Percentiles rank a stretch among this genome's conserved stretches.
These are phyloP conservation scores for Parasteatoda lunata DNA, from an alignment of 2,888 invertebrate species.

Conservation along the genomic window DNA sequence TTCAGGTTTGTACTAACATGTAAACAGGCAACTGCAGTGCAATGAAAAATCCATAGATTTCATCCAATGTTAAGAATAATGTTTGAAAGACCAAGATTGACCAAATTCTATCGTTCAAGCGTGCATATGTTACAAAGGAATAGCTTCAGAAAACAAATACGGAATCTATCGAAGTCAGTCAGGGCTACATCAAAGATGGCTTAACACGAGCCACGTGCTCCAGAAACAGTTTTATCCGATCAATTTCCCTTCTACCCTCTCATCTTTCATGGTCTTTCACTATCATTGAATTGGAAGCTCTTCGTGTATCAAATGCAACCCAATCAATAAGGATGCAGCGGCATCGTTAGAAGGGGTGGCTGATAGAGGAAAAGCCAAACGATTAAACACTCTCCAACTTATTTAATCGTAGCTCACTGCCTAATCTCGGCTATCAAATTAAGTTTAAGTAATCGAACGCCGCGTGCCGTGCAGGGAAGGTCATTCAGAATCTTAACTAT, in stretches of 20 bases:
- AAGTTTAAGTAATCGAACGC: conserved; percentile 20
- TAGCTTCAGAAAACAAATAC: not conserved
- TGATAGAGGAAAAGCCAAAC: conserved; percentile 16
- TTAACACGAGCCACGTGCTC: not conserved
- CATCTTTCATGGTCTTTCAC: not conserved
- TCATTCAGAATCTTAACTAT: conserved; percentile 4
- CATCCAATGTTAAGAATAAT: no score
- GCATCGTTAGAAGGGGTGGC: not conserved
- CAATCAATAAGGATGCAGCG: conserved; percentile 30
- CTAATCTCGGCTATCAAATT: conserved; percentile 35
- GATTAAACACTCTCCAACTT: conserved; percentile 36
- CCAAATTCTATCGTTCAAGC: no score
- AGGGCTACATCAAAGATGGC: not conserved
- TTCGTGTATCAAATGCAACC: not conserved
- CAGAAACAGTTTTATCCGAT: not conserved
- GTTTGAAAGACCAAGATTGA: no score
- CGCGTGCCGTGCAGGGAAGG: not conserved
- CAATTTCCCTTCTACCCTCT: not conserved
- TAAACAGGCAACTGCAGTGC: no score
- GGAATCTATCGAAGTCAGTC: not conserved
- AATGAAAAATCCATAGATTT: no score
- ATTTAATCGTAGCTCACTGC: conserved; percentile 39
- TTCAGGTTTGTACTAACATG: no score
- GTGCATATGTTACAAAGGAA: no score
- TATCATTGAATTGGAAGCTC: not conserved